phyloP scores from a whole-genome alignment of 2,113 vertebrate genomes.

The Centropus unirufus region DNA sequence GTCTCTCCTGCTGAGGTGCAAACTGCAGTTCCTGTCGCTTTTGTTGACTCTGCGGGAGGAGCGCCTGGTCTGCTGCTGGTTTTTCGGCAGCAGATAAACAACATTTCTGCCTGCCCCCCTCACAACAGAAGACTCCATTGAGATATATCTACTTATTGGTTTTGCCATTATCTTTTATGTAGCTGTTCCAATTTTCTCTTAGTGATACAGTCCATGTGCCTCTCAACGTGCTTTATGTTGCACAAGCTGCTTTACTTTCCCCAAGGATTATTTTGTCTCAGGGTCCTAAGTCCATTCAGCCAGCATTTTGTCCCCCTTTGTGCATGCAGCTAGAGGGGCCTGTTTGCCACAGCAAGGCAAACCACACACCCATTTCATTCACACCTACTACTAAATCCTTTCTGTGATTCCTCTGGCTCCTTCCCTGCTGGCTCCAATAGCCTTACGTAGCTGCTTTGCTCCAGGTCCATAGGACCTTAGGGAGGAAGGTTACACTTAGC shows the following conservation, averaged over 20 bases:
- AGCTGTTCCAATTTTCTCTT: background rate
- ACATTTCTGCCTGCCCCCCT: background rate
- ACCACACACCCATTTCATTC: background rate
- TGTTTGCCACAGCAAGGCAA: background rate
- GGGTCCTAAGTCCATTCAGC: background rate
- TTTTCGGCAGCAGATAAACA: background rate
- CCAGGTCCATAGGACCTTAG: background rate
- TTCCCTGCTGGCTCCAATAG: background rate
- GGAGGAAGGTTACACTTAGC: background rate
- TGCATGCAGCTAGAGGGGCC: background rate
- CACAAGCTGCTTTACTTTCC: background rate
- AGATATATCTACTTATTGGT: background rate
- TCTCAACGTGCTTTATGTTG: background rate
- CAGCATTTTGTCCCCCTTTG: background rate
- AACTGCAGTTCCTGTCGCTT: conserved; percentile 1
- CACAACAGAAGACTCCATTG: background rate
- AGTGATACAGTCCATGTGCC: background rate
- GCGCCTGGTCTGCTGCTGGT: background rate
- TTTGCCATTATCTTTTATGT: background rate
- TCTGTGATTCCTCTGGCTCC: background rate
- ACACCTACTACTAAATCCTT: background rate
- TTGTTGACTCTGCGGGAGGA: conserved; percentile 36
- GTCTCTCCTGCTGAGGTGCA: background rate
- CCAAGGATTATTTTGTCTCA: background rate
- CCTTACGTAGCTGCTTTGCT: background rate